Evolutionary conservation across 2,797 vertebrate species (phyloP), one percentile per base, ranked within the genome.

Genomic region (Eulemur mongoz): DNA sequence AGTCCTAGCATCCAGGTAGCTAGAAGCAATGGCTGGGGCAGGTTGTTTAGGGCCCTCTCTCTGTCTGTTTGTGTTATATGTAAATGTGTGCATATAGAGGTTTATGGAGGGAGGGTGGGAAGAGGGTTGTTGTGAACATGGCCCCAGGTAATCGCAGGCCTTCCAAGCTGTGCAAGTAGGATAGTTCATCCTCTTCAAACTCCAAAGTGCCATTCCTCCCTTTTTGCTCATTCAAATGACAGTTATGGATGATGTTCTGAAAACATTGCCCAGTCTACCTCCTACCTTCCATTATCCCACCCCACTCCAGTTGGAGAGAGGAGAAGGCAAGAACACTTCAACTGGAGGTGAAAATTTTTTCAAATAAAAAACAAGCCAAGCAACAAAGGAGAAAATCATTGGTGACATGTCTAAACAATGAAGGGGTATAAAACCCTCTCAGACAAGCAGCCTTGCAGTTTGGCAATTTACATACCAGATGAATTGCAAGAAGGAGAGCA

Each of bases 231-330:
- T 98, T 97, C 96, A 97, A 54, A 98, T 99, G 98, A 98, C 98
- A 99, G 97, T 97, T 98, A 97, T 98, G 98, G 98, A 98, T 98
- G 98, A 99, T 97, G 98, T 94, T 97, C 92, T 99, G 98, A 98
- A 88, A 90, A 59, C 23, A 95, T 89, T 70, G 94, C 40, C 97
- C 38, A 11, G 14, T 43, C 79, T 75, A 1, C 1, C 93, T 91
- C 89, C 63, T 59, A 32, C 15, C 13, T 12, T 0, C 7, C 1
- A 4, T 27, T 85, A 48, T 23, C 59, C 32, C 80, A 32, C 1
- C 90, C 59, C 54, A 82, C 81, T 96, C 76, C 97, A 97, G 93
- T 96, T 98, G 95, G 93, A 98, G 40, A 45, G 1, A 94, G 52
- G 86, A 94, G 89, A 13, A 25, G 96, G 96, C 91, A 96, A 94